Percentiles rank a stretch among this genome's conserved stretches.
These are phyloP conservation scores for Lepus americanus DNA, from an alignment of 2,113 vertebrate species.

Conservation along the genomic window DNA sequence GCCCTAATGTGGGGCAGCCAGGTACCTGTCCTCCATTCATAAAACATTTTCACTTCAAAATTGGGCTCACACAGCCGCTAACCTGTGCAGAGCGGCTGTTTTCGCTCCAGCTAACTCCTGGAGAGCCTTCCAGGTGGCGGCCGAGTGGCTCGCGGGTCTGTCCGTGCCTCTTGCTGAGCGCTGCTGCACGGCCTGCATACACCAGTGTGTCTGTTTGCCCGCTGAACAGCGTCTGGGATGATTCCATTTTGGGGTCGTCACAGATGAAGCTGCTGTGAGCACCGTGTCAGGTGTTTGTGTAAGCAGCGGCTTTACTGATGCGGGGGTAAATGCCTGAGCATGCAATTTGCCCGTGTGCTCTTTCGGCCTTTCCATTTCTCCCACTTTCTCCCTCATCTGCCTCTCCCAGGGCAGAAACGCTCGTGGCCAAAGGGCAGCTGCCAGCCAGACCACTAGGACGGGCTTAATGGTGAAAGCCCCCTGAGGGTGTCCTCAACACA, in stretches of 20 bases:
- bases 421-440: not conserved
- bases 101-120: not conserved
- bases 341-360: not conserved
- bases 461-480: not conserved
- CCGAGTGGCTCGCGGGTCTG: not conserved
- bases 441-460: not conserved
- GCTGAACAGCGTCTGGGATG: not conserved
- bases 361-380: not conserved
- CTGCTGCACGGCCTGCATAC: too few species aligned
- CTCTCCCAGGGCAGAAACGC: not conserved
- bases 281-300: not conserved
- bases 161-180: not conserved
- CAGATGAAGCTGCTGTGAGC: not conserved
- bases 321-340: not conserved
- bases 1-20: not conserved
- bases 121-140: not conserved
- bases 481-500: not conserved
- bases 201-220: not conserved
- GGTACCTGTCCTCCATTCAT: not conserved
- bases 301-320: not conserved
- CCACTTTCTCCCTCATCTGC: not conserved
- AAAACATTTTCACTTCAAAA: slow-evolving; percentile 18
- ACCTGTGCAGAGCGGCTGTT: not conserved
- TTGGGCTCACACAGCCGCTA: not conserved
- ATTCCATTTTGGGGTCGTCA: not conserved